phyloP scores from a whole-genome alignment of 2,888 invertebrate species.

The Polylopha cassiicola region DNA sequence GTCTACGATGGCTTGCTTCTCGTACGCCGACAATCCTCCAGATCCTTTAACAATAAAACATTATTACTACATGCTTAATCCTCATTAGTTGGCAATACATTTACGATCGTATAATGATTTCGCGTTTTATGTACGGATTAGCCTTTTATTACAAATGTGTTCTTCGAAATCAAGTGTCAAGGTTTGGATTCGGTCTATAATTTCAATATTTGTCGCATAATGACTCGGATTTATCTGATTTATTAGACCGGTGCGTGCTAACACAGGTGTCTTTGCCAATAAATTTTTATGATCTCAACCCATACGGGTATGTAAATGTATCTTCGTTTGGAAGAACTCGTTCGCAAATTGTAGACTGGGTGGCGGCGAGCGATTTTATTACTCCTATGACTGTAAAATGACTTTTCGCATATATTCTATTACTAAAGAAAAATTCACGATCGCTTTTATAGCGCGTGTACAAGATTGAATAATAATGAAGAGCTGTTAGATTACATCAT shows the following conservation, averaged over 20 bases:
- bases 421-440: constrained; percentile 2
- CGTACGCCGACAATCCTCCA: constrained; percentile 82
- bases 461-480: not conserved
- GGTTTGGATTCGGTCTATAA: constrained; percentile 36
- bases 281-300: constrained; percentile 67
- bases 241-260: constrained; percentile 53
- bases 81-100: not conserved
- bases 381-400: constrained; percentile 29
- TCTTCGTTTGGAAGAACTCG: constrained; percentile 50
- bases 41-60: constrained; percentile 64
- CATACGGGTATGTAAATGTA: constrained; percentile 62
- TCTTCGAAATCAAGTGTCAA: constrained; percentile 35
- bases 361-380: constrained; percentile 61
- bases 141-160: constrained; percentile 19
- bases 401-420: constrained; percentile 24
- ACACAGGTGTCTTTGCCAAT: constrained; percentile 64
- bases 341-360: constrained; percentile 61
- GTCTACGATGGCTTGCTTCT: constrained; percentile 86
- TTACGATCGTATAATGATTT: constrained; percentile 10
- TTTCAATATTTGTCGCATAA: constrained; percentile 39
- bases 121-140: constrained; percentile 9
- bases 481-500: constrained; percentile 10
- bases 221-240: constrained; percentile 51
- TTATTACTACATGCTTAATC: constrained; percentile 7
- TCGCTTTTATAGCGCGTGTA: not conserved